Evolutionary conservation across 2,888 invertebrate genomes (phyloP), one percentile per base, ranked within the genome.

Genomic region (Beris morrisii): DNA sequence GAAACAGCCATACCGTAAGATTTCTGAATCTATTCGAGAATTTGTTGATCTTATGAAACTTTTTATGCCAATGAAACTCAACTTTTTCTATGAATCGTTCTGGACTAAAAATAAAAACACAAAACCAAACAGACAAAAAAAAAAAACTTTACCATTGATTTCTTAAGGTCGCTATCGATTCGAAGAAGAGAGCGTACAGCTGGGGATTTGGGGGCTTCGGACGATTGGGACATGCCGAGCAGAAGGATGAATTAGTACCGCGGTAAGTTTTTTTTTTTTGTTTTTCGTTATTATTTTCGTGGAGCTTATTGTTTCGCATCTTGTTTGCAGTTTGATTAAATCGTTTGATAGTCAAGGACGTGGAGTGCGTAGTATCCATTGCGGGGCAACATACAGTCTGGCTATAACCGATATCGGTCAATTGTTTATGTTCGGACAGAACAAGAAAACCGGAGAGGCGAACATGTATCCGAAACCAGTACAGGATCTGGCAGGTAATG

Each of bases 121-220:
- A 22, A 22, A 22, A 22, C 22, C 22, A 22, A 22, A 22, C 22
- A 22, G 22, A 48, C 31, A 65, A 53, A 45, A 56, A 52, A 28
- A 63, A 44, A 54, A 28, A 31, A 52, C 28, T 22, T 52, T 52
- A 11, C 52, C 52, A 22, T 52, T 15, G 32, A 38, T 66, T 66
- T 64, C 13, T 57, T 66, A 13, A 90, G 90, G 87, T 92, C 56
- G 93, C 92, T 0, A 87, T 95, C 70, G 96, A 97, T 76, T 89
- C 91, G 0, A 90, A 90, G 77, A 93, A 92, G 79, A 87, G 96
- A 11, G 91, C 92, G 0, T 97, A 87, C 80, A 93, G 95, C 63
- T 97, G 96, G 96, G 96, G 97, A 22, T 97, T 95, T 79, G 96
- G 95, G 11, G 97, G 96, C 0, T 93, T 96, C 75, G 96, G 96